Evolutionary conservation across 2,113 vertebrate species (phyloP).

Genomic region (Calidris pygmaea): DNA sequence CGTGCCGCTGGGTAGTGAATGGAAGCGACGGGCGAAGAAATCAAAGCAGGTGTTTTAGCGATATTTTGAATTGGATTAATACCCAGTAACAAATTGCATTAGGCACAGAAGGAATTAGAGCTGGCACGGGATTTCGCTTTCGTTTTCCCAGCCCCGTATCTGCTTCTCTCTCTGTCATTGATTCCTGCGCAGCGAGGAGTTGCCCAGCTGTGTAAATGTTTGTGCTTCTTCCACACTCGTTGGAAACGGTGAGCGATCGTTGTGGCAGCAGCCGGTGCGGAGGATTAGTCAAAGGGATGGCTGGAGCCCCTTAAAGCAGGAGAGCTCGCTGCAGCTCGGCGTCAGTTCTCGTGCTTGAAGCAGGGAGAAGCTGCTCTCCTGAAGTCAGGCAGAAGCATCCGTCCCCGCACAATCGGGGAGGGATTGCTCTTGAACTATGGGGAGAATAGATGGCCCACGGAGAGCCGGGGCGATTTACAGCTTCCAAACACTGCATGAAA

Average conservation of each 20-base stretch:
- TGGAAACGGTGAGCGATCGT: not conserved
- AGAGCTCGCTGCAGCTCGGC: not conserved
- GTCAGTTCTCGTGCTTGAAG: not conserved
- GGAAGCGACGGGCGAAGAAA: not conserved
- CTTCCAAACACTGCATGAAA: not conserved
- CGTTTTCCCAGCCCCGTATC: not conserved
- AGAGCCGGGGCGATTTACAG: not conserved
- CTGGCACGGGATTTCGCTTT: not conserved
- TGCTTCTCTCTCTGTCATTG: not conserved
- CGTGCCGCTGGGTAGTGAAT: not conserved
- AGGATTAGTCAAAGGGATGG: not conserved
- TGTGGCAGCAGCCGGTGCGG: not conserved
- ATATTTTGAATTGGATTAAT: constrained; percentile 48
- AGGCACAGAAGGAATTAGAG: constrained; percentile 48
- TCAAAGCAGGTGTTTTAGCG: constrained; percentile 23
- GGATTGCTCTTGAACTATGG: not conserved
- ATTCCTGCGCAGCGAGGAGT: not conserved
- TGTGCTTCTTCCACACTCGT: not conserved
- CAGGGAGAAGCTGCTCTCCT: not conserved
- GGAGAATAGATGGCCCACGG: not conserved
- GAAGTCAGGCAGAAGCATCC: not conserved
- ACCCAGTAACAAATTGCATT: constrained; percentile 46
- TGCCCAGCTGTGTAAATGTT: constrained; percentile 12
- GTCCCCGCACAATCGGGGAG: not conserved
- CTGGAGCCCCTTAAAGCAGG: not conserved